Evolutionary conservation across 2,797 vertebrate genomes (phyloP).

Genomic region (Sebastes nivosus): DNA sequence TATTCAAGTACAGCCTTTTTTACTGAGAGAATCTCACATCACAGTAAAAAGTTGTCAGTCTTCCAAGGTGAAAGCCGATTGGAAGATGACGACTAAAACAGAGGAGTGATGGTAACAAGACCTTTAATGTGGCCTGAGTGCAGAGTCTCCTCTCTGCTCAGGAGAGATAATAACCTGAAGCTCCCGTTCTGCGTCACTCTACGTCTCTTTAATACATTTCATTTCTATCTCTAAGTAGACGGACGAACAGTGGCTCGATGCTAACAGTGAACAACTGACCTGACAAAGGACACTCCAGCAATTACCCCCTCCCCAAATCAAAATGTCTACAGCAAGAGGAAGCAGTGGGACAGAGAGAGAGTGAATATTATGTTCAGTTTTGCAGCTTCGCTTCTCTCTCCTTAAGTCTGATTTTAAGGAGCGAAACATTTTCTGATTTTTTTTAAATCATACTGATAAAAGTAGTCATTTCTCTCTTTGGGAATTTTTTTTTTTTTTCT

Average conservation of each 20-base stretch:
- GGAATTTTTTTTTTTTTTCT: background rate
- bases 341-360: background rate
- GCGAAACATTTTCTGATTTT: no score
- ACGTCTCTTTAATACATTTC: background rate
- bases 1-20: background rate
- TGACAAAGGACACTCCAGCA: background rate
- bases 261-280: background rate
- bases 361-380: background rate
- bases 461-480: background rate
- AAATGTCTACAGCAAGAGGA: background rate
- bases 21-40: conserved; percentile 8
- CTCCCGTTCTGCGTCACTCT: background rate
- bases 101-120: background rate
- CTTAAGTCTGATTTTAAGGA: background rate
- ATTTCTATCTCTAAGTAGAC: background rate
- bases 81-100: conserved; percentile 7
- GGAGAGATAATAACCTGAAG: conserved; percentile 1
- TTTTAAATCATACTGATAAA: background rate
- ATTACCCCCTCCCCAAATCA: background rate
- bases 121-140: background rate
- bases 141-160: background rate
- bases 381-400: accelerated
- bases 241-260: background rate
- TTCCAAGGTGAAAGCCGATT: conserved; percentile 27
- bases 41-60: background rate